Evolutionary conservation across 1,140 invertebrate species (phyloP).

Genomic region (Drosophila setifemur): DNA sequence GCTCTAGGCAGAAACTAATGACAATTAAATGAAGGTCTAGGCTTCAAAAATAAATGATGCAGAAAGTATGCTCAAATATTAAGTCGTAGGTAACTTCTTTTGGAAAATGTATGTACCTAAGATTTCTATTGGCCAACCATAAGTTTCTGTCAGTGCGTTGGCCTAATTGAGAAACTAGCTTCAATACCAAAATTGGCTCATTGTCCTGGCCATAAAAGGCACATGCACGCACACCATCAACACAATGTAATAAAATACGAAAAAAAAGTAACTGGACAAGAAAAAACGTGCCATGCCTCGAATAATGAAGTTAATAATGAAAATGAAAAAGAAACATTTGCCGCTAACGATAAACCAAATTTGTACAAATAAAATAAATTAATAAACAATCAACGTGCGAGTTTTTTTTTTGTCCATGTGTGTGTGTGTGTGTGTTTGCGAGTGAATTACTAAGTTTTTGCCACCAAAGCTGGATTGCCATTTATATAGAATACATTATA

Average conservation of each 20-base stretch:
- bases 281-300: constrained; percentile 57
- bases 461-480: constrained; percentile 30
- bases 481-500: neutral
- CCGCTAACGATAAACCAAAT: constrained; percentile 46
- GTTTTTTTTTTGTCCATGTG: constrained; percentile 6
- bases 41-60: neutral
- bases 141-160: constrained; percentile 46
- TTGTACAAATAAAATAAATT: constrained; percentile 46
- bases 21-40: constrained; percentile 1
- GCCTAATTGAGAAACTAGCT: constrained; percentile 59
- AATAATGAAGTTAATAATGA: constrained; percentile 66
- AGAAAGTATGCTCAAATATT: neutral
- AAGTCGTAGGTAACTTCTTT: too few species aligned
- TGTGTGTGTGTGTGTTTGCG: constrained; percentile 1
- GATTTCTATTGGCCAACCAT: too few species aligned
- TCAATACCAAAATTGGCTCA: constrained; percentile 46
- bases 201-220: constrained; percentile 70
- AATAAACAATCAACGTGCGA: constrained; percentile 61
- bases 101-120: too few species aligned
- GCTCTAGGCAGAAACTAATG: constrained; percentile 12
- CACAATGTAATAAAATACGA: constrained; percentile 17
- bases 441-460: constrained; percentile 38
- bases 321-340: constrained; percentile 38
- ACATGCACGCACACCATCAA: constrained; percentile 23
- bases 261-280: constrained; percentile 26